Percentiles rank a stretch among this genome's conserved stretches.
Conservation (phyloP, 1,140 invertebrate species). For the Drosophila bipectinata region DNA sequence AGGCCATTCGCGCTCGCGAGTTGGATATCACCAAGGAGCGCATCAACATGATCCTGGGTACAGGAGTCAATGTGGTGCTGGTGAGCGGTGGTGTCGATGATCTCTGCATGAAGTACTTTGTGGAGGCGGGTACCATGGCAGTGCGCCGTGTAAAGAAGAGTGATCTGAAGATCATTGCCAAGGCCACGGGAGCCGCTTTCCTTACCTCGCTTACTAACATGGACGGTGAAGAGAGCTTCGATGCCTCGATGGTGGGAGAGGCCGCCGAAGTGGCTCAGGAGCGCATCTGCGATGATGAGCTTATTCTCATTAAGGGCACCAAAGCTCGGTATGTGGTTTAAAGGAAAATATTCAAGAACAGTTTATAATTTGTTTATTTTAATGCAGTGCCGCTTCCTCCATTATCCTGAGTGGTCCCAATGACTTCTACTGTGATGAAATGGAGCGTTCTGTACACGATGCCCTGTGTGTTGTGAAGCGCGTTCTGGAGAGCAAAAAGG, state of each 20-base stretch:
- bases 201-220: slow-evolving; percentile 97
- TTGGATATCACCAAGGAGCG: slow-evolving; percentile 99
- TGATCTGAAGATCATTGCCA: slow-evolving; percentile 98
- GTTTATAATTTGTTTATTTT: not conserved
- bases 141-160: slow-evolving; percentile 97
- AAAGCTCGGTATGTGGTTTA: slow-evolving; percentile 71
- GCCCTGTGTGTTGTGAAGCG: slow-evolving; percentile 98
- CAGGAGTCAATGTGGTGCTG: slow-evolving; percentile 98
- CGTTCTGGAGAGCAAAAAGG: slow-evolving; percentile 97
- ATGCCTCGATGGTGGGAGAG: slow-evolving; percentile 95
- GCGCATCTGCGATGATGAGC: slow-evolving; percentile 98
- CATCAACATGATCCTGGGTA: slow-evolving; percentile 96
- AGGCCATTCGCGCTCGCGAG: slow-evolving; percentile 97
- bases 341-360: not conserved
- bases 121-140: slow-evolving; percentile 98
- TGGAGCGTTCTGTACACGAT: slow-evolving; percentile 99
- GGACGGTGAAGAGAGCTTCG: slow-evolving; percentile 98
- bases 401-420: slow-evolving; percentile 98
- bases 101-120: slow-evolving; percentile 99
- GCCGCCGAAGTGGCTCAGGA: slow-evolving; percentile 99
- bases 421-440: slow-evolving; percentile 99
- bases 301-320: slow-evolving; percentile 97
- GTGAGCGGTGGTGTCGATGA: slow-evolving; percentile 99
- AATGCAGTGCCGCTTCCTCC: slow-evolving; percentile 93
- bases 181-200: slow-evolving; percentile 98